Evolutionary conservation across 2,797 vertebrate species (phyloP).

Genomic region (Alauda arvensis): DNA sequence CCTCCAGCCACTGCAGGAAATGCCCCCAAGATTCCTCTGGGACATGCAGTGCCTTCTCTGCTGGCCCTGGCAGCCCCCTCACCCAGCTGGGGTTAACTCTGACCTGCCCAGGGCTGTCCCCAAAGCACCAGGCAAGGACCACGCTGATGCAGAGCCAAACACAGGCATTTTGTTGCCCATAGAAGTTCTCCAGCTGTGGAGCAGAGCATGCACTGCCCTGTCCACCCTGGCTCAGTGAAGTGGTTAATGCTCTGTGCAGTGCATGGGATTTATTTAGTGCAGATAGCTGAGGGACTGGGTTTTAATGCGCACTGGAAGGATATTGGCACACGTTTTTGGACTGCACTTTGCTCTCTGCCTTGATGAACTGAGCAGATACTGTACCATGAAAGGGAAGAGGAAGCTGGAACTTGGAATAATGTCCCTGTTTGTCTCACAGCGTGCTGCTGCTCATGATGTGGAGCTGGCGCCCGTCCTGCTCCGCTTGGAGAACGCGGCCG

Average conservation of each 20-base stretch:
- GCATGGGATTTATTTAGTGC: slow-evolving; percentile 43
- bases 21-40: neutral
- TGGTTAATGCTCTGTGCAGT: slow-evolving; percentile 16
- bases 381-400: slow-evolving; percentile 58
- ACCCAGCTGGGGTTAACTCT: neutral
- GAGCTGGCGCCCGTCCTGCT: slow-evolving; percentile 21
- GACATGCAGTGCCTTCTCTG: neutral
- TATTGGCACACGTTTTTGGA: slow-evolving; percentile 54
- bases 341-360: slow-evolving; percentile 16
- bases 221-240: neutral
- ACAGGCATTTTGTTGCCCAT: rapidly evolving
- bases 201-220: neutral
- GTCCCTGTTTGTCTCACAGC: slow-evolving; percentile 57
- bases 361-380: slow-evolving; percentile 65
- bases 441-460: slow-evolving; percentile 45
- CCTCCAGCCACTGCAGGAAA: neutral
- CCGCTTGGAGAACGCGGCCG: slow-evolving; percentile 1
- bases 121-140: neutral
- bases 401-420: slow-evolving; percentile 55
- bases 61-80: neutral
- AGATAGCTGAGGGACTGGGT: neutral
- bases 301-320: slow-evolving; percentile 53
- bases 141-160: rapidly evolving
- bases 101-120: neutral
- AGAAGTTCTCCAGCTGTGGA: neutral